phyloP scores from a whole-genome alignment of 2,113 vertebrate genomes.

The Nematolebias whitei region DNA sequence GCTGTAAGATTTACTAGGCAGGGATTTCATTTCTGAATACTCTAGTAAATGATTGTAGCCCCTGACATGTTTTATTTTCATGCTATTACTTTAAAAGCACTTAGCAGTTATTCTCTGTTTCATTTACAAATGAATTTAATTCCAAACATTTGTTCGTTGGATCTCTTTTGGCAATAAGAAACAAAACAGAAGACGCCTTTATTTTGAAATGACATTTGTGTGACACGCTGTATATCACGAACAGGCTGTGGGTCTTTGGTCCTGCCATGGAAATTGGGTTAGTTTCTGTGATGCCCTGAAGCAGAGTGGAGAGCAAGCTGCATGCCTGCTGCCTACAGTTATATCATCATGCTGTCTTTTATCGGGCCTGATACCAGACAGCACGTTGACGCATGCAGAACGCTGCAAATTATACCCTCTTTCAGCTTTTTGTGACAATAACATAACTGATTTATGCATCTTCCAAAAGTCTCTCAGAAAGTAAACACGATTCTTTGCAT shows the following conservation, averaged over 20 bases:
- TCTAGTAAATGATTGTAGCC: conserved; percentile 24
- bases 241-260: conserved; percentile 27
- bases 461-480: not conserved
- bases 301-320: conserved; percentile 57
- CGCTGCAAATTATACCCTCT: too few species aligned
- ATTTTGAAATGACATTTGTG: conserved; percentile 23
- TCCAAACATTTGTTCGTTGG: conserved; percentile 25
- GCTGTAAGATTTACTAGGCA: conserved; percentile 5
- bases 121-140: conserved; percentile 13
- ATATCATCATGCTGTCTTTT: conserved; percentile 59
- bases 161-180: conserved; percentile 21
- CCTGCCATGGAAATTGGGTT: conserved; percentile 70
- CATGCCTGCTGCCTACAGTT: conserved; percentile 69
- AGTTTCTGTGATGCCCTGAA: conserved; percentile 64
- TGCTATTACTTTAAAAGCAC: conserved; percentile 28
- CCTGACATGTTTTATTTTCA: conserved; percentile 19
- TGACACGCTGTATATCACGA: conserved; percentile 40
- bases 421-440: not conserved
- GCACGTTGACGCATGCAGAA: not conserved
- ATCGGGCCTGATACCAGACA: conserved; percentile 6
- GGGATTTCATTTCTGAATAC: conserved; percentile 33
- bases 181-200: conserved; percentile 19
- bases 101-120: not conserved
- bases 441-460: not conserved
- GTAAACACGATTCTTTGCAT: not conserved